phyloP scores from a whole-genome alignment of 2,888 invertebrate species.

The Helobdella robusta region DNA sequence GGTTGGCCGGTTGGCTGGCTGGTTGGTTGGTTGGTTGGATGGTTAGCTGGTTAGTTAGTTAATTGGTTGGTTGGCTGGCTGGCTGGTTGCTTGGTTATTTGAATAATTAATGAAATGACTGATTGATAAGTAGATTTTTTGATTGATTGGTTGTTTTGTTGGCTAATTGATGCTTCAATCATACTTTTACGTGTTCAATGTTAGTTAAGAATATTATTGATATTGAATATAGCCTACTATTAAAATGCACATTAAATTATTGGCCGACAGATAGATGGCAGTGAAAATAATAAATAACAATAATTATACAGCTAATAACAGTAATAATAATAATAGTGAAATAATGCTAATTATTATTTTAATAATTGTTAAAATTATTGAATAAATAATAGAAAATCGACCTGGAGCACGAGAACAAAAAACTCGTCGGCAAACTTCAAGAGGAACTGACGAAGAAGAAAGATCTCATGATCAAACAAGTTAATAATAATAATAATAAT shows the following conservation, averaged over 20 bases:
- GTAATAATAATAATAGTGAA: not conserved
- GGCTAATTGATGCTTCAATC: too few species aligned
- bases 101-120: not conserved
- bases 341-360: not conserved
- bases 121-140: not conserved
- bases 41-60: slow-evolving; percentile 2
- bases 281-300: too few species aligned
- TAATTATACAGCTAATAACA: too few species aligned
- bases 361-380: not conserved
- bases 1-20: slow-evolving; percentile 4
- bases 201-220: too few species aligned
- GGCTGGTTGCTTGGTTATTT: not conserved
- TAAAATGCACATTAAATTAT: too few species aligned
- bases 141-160: not conserved
- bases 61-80: slow-evolving; percentile 3
- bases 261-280: too few species aligned
- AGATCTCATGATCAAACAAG: not conserved
- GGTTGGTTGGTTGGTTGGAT: not conserved
- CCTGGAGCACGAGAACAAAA: not conserved
- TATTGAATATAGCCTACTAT: too few species aligned
- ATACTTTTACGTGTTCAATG: too few species aligned
- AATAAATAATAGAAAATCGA: slow-evolving; percentile 10
- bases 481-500: not conserved
- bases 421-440: not conserved
- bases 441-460: slow-evolving; percentile 6